Base-by-base conservation (phyloP, 2,113 vertebrate species). In the rat (Rattus norvegicus) region DNA sequence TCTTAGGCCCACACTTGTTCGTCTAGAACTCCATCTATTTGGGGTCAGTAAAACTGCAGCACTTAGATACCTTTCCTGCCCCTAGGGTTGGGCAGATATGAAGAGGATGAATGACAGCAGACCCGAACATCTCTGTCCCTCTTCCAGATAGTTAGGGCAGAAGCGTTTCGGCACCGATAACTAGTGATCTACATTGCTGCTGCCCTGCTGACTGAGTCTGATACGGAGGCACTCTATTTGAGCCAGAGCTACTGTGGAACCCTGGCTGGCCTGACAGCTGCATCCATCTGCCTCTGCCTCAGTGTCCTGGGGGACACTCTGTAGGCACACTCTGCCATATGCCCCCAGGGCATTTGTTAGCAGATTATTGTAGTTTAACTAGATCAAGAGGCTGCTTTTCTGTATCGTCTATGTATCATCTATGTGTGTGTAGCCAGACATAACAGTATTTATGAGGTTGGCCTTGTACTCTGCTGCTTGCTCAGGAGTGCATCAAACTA, bases 381-480 rank as follows among this genome's bases (percentile, higher is more conserved):
- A 56, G 67, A 80, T 81, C 26, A 65, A 2, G 95, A 77, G 52
- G 72, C 85, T 75, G 76, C 80, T 70, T 94, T 88, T 77, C 89
- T 94, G 56, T 16, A 39, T 47, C 59, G 72, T 92, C 83, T 95
- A 52, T 26, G 43, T 81, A 47, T 49, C 33, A 43, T 17, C 88
- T 11, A 39, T 72, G 47, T 54, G 4, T 26, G 90, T 3, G 75
- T 6, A 84, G 39, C 11, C 19, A 89, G 70, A 52, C 20, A 89
- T 39, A 69, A 80, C 88, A 36, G 7, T 88, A 4, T 77, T 94
- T 76, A 56, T 47, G 70, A 90, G 91, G 90, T 47, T 79, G 39
- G 73, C 90, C 36, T 94, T 87, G 91, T 85, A 30, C 94, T 97
- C n/a, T 20, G 70, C 77, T 97, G 85, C 85, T 92, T 95, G 4